phyloP scores from a whole-genome alignment of 64 coral and sea anemone species.

The Platygyra sinensis region DNA sequence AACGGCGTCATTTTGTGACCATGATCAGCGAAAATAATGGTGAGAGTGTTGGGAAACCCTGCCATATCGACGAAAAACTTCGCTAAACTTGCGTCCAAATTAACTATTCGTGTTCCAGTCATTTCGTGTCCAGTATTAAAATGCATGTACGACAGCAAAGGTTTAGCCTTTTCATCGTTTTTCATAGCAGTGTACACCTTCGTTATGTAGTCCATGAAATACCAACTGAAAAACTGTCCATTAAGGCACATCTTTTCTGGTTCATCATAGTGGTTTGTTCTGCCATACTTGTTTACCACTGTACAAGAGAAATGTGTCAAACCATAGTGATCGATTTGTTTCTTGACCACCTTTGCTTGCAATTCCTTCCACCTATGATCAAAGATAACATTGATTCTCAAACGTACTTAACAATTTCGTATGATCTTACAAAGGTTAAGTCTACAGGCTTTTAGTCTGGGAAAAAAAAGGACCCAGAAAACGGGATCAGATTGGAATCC shows the following conservation, averaged over 20 bases:
- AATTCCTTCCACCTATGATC: constrained; percentile 51
- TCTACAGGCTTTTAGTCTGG: too few species aligned
- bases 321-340: constrained; percentile 49
- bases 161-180: constrained; percentile 21
- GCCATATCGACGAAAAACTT: constrained; percentile 45
- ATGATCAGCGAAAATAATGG: constrained; percentile 55
- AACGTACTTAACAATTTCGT: too few species aligned
- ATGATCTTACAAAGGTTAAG: too few species aligned
- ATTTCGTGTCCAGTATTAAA: constrained; percentile 54
- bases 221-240: constrained; percentile 50
- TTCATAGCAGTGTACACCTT: background rate
- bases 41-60: constrained; percentile 42
- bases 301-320: constrained; percentile 64
- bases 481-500: too few species aligned
- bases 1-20: constrained; percentile 61
- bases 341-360: constrained; percentile 16
- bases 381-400: background rate
- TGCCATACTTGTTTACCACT: constrained; percentile 49
- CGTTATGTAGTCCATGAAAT: constrained; percentile 55
- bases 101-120: constrained; percentile 55
- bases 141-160: constrained; percentile 51
- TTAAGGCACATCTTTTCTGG: constrained; percentile 57
- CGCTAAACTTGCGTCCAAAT: constrained; percentile 47
- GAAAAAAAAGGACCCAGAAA: too few species aligned
- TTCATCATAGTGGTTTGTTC: constrained; percentile 49